Evolutionary conservation across 2,113 vertebrate species (phyloP).

Genomic region (Myocastor coypus): DNA sequence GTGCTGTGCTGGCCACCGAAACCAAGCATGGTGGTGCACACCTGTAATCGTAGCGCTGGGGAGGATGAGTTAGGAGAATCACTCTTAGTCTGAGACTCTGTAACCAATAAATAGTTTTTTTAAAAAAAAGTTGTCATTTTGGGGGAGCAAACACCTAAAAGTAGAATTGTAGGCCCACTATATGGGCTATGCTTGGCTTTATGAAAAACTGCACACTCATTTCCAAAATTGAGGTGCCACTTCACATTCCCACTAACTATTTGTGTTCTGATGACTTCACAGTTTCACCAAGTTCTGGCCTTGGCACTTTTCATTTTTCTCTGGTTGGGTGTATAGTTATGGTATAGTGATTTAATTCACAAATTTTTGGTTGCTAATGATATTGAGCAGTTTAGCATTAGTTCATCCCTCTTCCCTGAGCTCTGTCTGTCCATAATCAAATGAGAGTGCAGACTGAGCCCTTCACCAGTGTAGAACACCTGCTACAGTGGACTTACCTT

Average conservation of each 20-base stretch:
- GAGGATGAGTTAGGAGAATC: no score
- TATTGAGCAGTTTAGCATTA: not conserved
- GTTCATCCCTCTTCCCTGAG: not conserved
- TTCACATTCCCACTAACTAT: not conserved
- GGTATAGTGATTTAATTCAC: not conserved
- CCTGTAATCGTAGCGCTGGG: no score
- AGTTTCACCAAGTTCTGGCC: not conserved
- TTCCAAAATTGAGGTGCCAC: not conserved
- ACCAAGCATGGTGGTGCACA: no score
- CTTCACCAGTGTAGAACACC: not conserved
- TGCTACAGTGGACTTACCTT: not conserved
- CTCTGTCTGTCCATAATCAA: not conserved
- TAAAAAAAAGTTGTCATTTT: conserved; percentile 1
- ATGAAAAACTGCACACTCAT: not conserved
- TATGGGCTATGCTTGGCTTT: not conserved
- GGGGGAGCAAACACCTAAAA: conserved; percentile 23
- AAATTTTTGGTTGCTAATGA: not conserved
- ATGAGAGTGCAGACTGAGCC: not conserved
- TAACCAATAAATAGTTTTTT: not conserved
- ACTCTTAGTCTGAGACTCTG: no score
- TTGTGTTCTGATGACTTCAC: not conserved
- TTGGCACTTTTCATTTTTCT: not conserved
- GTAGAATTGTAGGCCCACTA: not conserved
- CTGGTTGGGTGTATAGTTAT: not conserved
- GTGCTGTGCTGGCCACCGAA: no score